Evolutionary conservation across 35 echinoderm and acorn worm species (phyloP).

Genomic region (Apostichopus californicus): DNA sequence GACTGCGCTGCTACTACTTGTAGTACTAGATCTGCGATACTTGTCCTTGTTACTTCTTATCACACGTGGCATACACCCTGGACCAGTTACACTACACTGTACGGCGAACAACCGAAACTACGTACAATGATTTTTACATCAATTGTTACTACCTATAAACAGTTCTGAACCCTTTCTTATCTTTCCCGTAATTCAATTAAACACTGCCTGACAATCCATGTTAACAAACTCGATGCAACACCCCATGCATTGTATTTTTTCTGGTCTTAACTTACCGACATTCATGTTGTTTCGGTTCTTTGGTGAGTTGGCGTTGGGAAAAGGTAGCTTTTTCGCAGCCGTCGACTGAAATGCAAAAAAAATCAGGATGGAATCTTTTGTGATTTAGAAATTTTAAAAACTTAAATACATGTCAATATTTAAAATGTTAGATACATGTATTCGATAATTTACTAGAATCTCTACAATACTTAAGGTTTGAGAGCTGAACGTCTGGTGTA

Average conservation of each 20-base stretch:
- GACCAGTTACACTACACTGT: background rate
- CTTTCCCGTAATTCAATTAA: too few relatives aligned
- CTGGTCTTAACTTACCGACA: background rate
- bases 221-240: background rate
- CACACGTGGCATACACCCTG: background rate
- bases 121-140: too few relatives aligned
- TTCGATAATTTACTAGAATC: background rate
- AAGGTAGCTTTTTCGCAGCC: background rate
- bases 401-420: background rate
- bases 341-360: background rate
- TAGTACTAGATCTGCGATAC: background rate
- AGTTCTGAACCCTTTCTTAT: too few relatives aligned
- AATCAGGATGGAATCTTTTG: background rate
- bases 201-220: background rate
- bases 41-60: background rate
- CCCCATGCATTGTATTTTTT: background rate
- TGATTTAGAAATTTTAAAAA: background rate
- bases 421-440: background rate
- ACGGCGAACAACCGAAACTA: background rate
- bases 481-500: background rate
- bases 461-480: background rate
- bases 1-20: background rate
- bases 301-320: slow-evolving; percentile 5
- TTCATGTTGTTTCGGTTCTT: background rate
- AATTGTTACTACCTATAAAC: too few relatives aligned